Evolutionary conservation across 2,113 vertebrate genomes (phyloP).

Genomic region (Orientallactaga bullata): DNA sequence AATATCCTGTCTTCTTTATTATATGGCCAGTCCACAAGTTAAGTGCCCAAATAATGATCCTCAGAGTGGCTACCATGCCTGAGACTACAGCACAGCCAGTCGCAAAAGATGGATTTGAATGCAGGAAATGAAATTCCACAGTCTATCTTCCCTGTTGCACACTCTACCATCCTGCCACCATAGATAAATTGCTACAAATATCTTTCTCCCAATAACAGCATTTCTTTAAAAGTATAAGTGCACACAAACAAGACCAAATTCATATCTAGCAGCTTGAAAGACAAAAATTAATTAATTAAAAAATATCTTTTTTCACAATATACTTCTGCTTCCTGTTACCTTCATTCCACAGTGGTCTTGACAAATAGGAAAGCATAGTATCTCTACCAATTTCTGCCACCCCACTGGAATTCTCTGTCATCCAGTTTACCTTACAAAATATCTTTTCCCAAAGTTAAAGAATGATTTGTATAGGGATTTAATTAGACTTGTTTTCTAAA

Average conservation of each 20-base stretch:
- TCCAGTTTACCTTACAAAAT: neutral
- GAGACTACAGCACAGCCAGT: neutral
- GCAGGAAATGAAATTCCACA: neutral
- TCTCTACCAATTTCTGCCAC: conserved; percentile 49
- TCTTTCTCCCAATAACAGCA: conserved; percentile 1
- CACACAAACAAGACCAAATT: conserved; percentile 46
- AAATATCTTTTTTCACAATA: conserved; percentile 47
- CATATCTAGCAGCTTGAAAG: conserved; percentile 50
- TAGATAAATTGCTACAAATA: neutral
- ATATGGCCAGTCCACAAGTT: neutral
- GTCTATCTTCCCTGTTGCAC: neutral
- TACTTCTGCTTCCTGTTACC: conserved; percentile 64
- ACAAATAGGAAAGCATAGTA: neutral
- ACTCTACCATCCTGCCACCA: neutral
- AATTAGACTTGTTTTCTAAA: conserved; percentile 54
- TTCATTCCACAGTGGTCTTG: neutral
- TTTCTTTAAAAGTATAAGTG: conserved; percentile 27
- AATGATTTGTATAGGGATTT: conserved; percentile 48
- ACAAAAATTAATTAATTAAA: neutral
- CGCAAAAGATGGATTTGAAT: conserved; percentile 31
- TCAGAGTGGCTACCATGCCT: neutral
- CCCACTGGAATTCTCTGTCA: conserved; percentile 22
- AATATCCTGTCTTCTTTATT: neutral
- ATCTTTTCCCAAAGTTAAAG: conserved; percentile 62
- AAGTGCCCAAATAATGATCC: neutral